Percentiles rank a stretch among this genome's conserved stretches.
phyloP scores from a whole-genome alignment of 92 coral and sea anemone species.

The Siderastrea radians region DNA sequence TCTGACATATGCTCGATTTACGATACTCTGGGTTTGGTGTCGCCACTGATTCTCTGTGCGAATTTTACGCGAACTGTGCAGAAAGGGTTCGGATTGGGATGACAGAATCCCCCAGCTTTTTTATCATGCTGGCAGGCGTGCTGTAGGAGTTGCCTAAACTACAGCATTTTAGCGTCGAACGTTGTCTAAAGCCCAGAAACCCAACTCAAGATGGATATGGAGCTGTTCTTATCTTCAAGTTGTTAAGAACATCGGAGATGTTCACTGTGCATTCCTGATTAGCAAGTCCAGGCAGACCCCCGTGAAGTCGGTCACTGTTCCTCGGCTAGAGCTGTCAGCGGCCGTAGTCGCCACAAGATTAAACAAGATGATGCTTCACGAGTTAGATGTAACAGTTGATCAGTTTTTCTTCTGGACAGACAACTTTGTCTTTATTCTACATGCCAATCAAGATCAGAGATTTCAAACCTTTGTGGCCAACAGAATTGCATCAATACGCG shows the following conservation, averaged over 20 bases:
- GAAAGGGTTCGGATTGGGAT: conserved; percentile 31
- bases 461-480: conserved; percentile 26
- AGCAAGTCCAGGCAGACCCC: conserved; percentile 22
- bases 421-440: background rate
- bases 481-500: conserved; percentile 4
- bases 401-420: conserved; percentile 8
- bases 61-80: conserved; percentile 3
- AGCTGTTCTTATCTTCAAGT: conserved; percentile 46
- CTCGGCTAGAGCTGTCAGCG: conserved; percentile 11
- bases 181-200: conserved; percentile 34
- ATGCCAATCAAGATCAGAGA: background rate
- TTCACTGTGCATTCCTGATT: conserved; percentile 4
- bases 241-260: background rate
- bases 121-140: conserved; percentile 27
- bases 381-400: conserved; percentile 7
- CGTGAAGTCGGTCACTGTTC: background rate
- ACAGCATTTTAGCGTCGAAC: conserved; percentile 18
- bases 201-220: conserved; percentile 37
- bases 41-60: background rate
- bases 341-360: conserved; percentile 12
- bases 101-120: conserved; percentile 29
- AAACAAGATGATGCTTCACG: conserved; percentile 7
- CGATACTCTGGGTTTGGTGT: background rate
- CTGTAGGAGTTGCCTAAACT: conserved; percentile 49
- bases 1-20: background rate